Evolutionary conservation across 2,888 invertebrate genomes (phyloP).

Genomic region (Cosmorhoe ocellata): DNA sequence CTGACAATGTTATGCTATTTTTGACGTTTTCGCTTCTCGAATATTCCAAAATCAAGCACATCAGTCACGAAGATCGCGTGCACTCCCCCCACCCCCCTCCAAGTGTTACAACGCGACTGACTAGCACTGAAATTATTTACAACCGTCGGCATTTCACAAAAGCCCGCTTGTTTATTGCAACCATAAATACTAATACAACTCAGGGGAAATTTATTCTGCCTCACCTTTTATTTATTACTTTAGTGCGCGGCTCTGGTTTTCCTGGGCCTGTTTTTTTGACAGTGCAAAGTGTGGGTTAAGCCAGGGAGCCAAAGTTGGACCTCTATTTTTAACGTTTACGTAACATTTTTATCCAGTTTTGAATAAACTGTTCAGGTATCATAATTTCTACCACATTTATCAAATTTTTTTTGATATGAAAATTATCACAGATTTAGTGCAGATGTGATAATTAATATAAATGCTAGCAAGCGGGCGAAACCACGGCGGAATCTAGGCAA

Average conservation of each 20-base stretch:
- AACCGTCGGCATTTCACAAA: conserved; percentile 75
- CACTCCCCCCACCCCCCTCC: conserved; percentile 41
- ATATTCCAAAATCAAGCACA: too few species aligned
- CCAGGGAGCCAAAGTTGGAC: background rate
- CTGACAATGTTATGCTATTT: background rate
- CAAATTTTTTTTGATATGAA: too few species aligned
- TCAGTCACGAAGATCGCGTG: conserved; percentile 10
- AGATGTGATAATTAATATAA: too few species aligned
- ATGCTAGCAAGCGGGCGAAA: too few species aligned
- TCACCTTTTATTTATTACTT: conserved; percentile 76
- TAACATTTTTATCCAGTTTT: background rate
- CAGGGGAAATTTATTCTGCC: conserved; percentile 75
- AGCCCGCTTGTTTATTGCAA: conserved; percentile 71
- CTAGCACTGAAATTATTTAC: conserved; percentile 78
- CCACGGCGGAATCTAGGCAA: too few species aligned
- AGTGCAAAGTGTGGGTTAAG: conserved; percentile 16
- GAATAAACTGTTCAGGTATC: too few species aligned
- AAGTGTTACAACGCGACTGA: conserved; percentile 71
- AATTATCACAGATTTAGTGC: too few species aligned
- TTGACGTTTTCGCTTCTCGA: too few species aligned
- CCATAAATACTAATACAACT: conserved; percentile 80
- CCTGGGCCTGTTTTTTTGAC: conserved; percentile 44
- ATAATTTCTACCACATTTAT: too few species aligned
- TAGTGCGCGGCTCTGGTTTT: conserved; percentile 58
- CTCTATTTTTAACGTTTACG: too few species aligned